These are phyloP conservation scores for Leguminivora glycinivorella DNA, from an alignment of 1,140 invertebrate genomes.

Conservation along the genomic window DNA sequence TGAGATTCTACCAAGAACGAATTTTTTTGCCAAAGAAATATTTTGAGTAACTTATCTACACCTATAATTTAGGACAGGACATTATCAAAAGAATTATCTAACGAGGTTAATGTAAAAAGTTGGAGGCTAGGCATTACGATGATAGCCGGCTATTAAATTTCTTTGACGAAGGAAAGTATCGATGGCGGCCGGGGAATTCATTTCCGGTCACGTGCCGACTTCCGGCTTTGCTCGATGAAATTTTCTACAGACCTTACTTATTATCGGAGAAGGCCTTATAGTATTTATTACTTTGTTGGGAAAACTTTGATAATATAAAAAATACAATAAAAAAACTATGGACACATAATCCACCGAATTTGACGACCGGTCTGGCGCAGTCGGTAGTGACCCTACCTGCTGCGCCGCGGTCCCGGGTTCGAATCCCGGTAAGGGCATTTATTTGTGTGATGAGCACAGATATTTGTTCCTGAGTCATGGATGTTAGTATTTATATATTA, in stretches of 20 bases:
- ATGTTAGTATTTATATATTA: no score
- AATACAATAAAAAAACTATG: background rate
- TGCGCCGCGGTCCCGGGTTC: no score
- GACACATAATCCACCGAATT: no score
- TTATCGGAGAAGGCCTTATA: conserved; percentile 5
- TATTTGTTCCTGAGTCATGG: no score
- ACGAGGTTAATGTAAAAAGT: conserved; percentile 19
- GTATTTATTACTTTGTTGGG: background rate
- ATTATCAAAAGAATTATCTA: background rate
- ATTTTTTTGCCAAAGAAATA: no score
- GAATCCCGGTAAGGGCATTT: no score
- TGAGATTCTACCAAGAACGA: no score
- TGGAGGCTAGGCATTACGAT: conserved; percentile 16
- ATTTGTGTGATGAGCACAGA: no score
- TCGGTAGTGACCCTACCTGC: no score
- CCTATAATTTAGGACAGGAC: background rate
- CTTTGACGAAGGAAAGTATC: conserved; percentile 48
- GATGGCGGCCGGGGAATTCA: conserved; percentile 60
- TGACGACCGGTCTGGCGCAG: no score
- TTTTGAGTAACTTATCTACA: no score
- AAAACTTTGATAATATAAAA: background rate
- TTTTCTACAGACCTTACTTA: conserved; percentile 20
- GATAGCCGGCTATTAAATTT: conserved; percentile 43
- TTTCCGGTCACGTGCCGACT: conserved; percentile 64
- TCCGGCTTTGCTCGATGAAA: conserved; percentile 33